These are phyloP conservation scores for Larimichthys polyactis DNA, from an alignment of 2,113 vertebrate species.

Conservation along the genomic window DNA sequence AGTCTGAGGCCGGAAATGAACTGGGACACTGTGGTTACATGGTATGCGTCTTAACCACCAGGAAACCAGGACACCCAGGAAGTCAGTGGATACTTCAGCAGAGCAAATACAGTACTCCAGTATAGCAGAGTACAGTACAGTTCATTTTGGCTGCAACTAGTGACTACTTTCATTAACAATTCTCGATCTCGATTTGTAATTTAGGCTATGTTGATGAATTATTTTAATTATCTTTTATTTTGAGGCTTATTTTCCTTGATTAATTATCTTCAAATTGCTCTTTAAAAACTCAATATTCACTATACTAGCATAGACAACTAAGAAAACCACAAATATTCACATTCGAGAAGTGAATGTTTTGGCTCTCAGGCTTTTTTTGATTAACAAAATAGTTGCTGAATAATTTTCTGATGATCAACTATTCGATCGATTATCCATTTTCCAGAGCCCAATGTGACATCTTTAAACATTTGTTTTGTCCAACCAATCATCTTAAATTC, in stretches of 20 bases:
- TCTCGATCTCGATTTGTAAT: background rate
- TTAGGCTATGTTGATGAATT: no score
- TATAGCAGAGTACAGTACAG: no score
- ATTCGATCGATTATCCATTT: background rate
- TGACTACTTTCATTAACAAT: background rate
- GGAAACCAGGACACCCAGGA: background rate
- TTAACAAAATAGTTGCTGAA: background rate
- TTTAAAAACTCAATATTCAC: background rate
- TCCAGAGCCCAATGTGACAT: background rate
- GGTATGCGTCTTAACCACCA: background rate
- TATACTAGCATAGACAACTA: no score
- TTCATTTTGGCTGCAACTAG: background rate
- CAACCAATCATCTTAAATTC: background rate
- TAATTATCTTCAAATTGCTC: no score
- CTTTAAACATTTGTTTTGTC: background rate
- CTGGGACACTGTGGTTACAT: background rate
- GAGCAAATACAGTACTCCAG: background rate
- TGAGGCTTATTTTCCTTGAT: no score
- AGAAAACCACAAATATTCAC: background rate
- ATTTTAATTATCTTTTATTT: no score
- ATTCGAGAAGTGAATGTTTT: background rate
- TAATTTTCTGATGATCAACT: background rate
- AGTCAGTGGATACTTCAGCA: background rate
- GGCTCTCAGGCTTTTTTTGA: background rate
- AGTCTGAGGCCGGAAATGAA: background rate